Conservation (phyloP, 2,888 invertebrate genomes). For the Polydesmus complanatus region DNA sequence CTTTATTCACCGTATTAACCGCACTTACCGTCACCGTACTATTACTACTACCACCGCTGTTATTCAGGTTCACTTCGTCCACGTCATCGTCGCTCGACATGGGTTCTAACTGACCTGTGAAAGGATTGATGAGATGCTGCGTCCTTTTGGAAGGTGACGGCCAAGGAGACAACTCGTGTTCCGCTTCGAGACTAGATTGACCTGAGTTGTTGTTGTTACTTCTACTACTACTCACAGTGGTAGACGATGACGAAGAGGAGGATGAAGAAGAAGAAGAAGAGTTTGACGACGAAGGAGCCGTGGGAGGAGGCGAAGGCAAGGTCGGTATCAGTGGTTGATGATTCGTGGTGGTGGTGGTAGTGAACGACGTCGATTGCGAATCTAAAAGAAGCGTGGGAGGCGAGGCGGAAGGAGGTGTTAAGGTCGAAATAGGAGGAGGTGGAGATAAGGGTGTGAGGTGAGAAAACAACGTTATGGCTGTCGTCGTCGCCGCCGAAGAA, state of each 20-base stretch:
- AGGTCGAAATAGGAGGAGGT: too few species aligned
- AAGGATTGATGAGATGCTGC: constrained; percentile 76
- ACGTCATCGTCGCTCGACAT: constrained; percentile 48
- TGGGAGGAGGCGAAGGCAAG: constrained; percentile 17
- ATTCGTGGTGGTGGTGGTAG: constrained; percentile 16
- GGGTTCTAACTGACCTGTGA: constrained; percentile 69
- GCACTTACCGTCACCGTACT: not conserved
- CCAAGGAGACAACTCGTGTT: constrained; percentile 21
- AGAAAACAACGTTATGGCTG: constrained; percentile 7
- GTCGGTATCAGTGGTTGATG: constrained; percentile 8
- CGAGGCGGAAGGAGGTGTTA: constrained; percentile 12
- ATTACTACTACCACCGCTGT: not conserved
- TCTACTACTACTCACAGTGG: constrained; percentile 34
- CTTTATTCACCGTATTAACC: not conserved
- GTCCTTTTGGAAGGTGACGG: constrained; percentile 23
- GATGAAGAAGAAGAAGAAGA: too few species aligned
- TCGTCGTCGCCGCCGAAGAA: constrained; percentile 16
- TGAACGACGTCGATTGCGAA: constrained; percentile 3
- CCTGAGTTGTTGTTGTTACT: constrained; percentile 24
- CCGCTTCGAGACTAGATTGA: constrained; percentile 21
- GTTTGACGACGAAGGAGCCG: too few species aligned
- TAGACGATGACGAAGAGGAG: constrained; percentile 21
- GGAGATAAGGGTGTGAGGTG: constrained; percentile 18
- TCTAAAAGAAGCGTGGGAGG: constrained; percentile 16
- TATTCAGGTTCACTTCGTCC: constrained; percentile 32